phyloP scores from a whole-genome alignment of 2,888 invertebrate genomes.

The Conops quadrifasciatus region DNA sequence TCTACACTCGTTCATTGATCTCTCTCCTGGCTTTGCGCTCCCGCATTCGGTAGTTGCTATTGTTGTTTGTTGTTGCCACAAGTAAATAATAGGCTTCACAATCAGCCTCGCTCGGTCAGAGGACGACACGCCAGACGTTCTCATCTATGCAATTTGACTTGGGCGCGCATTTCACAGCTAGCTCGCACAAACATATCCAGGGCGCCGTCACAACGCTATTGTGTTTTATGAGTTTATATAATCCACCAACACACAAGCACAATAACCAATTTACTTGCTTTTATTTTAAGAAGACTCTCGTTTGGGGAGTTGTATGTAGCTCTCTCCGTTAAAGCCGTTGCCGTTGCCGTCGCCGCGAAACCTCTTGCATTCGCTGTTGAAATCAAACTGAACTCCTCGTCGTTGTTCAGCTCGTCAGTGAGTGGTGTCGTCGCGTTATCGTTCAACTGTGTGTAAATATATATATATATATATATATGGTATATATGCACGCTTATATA shows the following conservation, averaged over 20 bases:
- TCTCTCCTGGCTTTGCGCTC: constrained; percentile 4
- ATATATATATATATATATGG: constrained; percentile 4
- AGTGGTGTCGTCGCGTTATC: neutral
- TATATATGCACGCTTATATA: no score
- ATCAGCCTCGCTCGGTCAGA: constrained; percentile 1
- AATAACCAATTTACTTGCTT: neutral
- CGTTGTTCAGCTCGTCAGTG: neutral
- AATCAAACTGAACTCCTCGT: constrained; percentile 41
- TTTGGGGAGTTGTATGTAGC: constrained; percentile 31
- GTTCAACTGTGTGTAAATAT: constrained; percentile 12
- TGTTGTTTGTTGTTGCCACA: constrained; percentile 6
- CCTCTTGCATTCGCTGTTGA: constrained; percentile 43
- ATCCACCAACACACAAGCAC: neutral
- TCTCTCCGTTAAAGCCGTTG: neutral
- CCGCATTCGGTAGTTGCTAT: neutral
- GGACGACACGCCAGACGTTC: neutral
- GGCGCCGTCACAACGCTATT: neutral
- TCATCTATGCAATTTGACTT: neutral
- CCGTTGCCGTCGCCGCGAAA: constrained; percentile 27
- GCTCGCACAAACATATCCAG: neutral
- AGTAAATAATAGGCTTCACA: constrained; percentile 10
- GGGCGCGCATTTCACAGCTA: constrained; percentile 7
- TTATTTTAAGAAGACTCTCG: constrained; percentile 37
- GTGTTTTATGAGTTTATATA: constrained; percentile 8
- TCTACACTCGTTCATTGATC: constrained; percentile 14